Base-by-base conservation (phyloP, 2,797 vertebrate genomes). In the Discoglossus pictus region DNA sequence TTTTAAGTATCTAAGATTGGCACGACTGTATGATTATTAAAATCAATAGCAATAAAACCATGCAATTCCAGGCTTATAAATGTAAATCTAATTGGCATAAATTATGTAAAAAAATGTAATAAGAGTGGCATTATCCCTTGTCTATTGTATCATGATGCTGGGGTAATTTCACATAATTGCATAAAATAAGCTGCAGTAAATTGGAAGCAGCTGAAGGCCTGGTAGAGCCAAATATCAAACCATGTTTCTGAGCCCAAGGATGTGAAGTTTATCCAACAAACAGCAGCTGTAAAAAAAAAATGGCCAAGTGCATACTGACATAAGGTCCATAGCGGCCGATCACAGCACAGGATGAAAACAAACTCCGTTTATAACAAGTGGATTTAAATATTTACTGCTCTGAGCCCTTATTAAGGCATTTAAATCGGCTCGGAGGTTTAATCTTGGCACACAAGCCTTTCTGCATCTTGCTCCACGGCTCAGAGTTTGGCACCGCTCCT, bases 331-430 rank as follows among this genome's bases (percentile, higher is more conserved):
- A 55, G 42, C 4, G 23, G 23, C 39, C 3, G 21, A 48, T 47
- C 15, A 35, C 8, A 38, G 17, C 24, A 55, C 36, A 51, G 36
- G 24, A 50, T 35, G 11, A 71, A 64, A 64, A 64, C 52, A 71
- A 71, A 71, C n/a, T 48, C 59, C 2, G 36, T 64, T 64, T 59
- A 44, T 64, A 56, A 71, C 61, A 71, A 71, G 46, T 71, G 38
- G 61, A 71, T 64, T 71, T 51, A 65, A 59, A 64, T 65, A 71
- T 71, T 71, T 71, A 71, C 53, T 51, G 44, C 46, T 42, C 38
- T 23, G 51, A 71, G 61, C 38, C 68, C 61, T 71, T 65, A 71
- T 64, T 71, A 71, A 71, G 68, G 44, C 68, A 65, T 71, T 52
- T 64, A 44, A 52, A 59, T 71, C 53, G 48, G 61, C 68, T 65